A percentile compares a stretch with the other conserved stretches of the same genome.
phyloP scores from a whole-genome alignment of 1,140 invertebrate genomes.

The Zeugodacus cucurbitae region DNA sequence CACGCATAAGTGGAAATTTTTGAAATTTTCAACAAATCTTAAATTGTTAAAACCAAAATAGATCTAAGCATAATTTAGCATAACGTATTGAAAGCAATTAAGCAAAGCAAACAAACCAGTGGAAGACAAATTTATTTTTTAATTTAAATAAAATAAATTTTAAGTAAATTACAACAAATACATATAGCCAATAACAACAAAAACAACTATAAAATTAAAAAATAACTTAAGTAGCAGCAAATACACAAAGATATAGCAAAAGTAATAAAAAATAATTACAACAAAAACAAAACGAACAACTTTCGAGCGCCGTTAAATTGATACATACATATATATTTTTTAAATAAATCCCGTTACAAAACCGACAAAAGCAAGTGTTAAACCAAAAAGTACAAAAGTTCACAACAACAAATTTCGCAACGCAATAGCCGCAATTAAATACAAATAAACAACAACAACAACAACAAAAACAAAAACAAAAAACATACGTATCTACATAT shows the following conservation, averaged over 20 bases:
- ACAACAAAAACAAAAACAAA: background rate
- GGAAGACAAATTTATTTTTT: constrained; percentile 63
- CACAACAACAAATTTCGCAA: constrained; percentile 41
- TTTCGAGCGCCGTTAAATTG: background rate
- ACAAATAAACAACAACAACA: background rate
- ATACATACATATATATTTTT: too few relatives aligned
- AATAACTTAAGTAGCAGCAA: background rate
- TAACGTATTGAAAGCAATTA: constrained; percentile 58
- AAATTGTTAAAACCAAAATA: constrained; percentile 45
- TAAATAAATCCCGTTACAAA: background rate
- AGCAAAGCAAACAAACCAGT: constrained; percentile 64
- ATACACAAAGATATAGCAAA: background rate
- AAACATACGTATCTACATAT: background rate
- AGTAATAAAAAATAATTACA: background rate
- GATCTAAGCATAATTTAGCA: constrained; percentile 45
- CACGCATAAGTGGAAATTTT: constrained; percentile 28
- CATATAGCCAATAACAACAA: background rate
- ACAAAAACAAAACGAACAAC: background rate
- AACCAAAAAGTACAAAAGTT: constrained; percentile 32
- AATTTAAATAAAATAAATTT: background rate
- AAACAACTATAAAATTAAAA: background rate
- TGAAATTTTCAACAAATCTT: constrained; percentile 42
- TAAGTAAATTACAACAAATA: background rate
- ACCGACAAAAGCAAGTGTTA: constrained; percentile 20
- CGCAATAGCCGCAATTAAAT: constrained; percentile 39